These are phyloP conservation scores for Drosophila baimaii DNA, from an alignment of 1,140 invertebrate species.

Conservation along the genomic window DNA sequence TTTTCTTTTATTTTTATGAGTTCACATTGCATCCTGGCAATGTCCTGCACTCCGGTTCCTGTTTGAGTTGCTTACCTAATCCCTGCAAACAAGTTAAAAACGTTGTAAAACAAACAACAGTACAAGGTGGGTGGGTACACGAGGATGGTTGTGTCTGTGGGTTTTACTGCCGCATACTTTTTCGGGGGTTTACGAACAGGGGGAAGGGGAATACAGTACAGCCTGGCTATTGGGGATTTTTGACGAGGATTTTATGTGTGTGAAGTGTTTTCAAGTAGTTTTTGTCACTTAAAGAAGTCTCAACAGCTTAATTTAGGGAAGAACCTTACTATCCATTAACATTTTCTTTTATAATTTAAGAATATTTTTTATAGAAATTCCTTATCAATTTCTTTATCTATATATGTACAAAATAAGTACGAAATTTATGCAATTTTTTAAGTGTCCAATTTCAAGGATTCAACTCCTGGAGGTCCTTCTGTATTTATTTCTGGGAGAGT, in stretches of 20 bases:
- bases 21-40: conserved; percentile 57
- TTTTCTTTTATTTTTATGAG: conserved; percentile 38
- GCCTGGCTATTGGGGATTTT: neutral
- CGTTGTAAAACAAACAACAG: conserved; percentile 76
- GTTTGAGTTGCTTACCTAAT: conserved; percentile 77
- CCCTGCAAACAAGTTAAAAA: conserved; percentile 81
- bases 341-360: neutral
- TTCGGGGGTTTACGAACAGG: conserved; percentile 19
- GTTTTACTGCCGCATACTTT: conserved; percentile 25
- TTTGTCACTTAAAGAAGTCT: neutral
- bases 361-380: neutral
- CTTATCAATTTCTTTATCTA: neutral
- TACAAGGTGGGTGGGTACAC: conserved; percentile 46
- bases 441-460: conserved; percentile 7
- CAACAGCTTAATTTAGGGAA: too few relatives aligned
- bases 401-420: neutral
- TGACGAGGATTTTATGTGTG: too few relatives aligned
- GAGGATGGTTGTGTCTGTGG: neutral
- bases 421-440: neutral
- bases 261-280: too few relatives aligned
- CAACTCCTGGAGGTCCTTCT: neutral
- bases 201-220: conserved; percentile 7
- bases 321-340: neutral
- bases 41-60: conserved; percentile 33
- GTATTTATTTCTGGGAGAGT: conserved; percentile 8